Evolutionary conservation across 2,888 invertebrate genomes (phyloP), one percentile per base, ranked within the genome.

Genomic region (Gandaritis pyraliata): DNA sequence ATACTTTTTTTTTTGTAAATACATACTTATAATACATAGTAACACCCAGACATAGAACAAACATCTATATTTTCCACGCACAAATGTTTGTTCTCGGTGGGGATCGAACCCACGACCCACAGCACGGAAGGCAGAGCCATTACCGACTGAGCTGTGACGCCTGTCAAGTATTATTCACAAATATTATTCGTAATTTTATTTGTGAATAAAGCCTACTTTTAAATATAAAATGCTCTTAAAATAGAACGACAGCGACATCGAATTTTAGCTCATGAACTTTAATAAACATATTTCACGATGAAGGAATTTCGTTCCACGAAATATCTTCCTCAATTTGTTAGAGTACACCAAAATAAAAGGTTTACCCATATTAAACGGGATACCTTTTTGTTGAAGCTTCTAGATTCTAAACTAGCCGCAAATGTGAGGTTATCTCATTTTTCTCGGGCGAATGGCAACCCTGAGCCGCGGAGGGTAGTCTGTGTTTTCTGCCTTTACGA

Each of bases 401-500:
- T 38, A 51, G 29, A 23, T 45, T 52, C 45, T 15, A 49, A 59
- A 64, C 59, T 60, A 59, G 39, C 64, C 62, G 52, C 60, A 54
- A 58, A 62, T 58, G 50, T 52, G 39, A 29, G 29, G 57, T 52
- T 39, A 29, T n/a, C 30, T 46, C 52, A 57, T 58, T 61, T 69
- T 61, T 65, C 50, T 53, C 57, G 7, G 50, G 50, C 33, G 56
- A 55, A 60, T 65, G 65, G 58, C 66, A 68, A 54, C 70, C 70
- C 70, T 70, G 41, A 60, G 50, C 39, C 65, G 66, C 66, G 62
- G 68, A 76, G 66, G 78, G 81, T 81, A 83, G 74, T 82, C 80
- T 74, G 77, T 80, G 78, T 87, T 83, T 83, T 82, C 77, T 69
- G 61, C 65, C 71, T 88, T 88, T 86, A 88, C 85, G 87, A 87